Conservation (phyloP, 2,797 vertebrate genomes). For the Acrossocheilus fasciatus region DNA sequence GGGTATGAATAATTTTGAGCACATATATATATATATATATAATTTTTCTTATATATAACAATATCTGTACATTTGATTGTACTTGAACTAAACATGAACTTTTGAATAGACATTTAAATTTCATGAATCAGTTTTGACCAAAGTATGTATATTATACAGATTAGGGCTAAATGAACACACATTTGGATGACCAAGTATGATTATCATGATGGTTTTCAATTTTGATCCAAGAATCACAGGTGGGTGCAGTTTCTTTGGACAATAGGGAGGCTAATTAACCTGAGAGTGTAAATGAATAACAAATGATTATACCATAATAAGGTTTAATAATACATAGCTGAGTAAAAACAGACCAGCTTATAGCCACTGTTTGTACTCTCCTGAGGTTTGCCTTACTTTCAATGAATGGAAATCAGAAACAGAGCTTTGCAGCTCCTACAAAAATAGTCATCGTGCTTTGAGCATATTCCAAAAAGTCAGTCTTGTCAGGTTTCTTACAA, state of each 20-base stretch:
- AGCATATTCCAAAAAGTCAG: conserved; percentile 70
- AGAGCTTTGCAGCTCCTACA: conserved; percentile 71
- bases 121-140: not conserved
- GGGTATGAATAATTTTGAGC: too few relatives aligned
- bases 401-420: conserved; percentile 70
- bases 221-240: not conserved
- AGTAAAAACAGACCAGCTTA: conserved; percentile 29
- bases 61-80: too few relatives aligned
- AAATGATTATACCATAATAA: conserved; percentile 14
- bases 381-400: conserved; percentile 25
- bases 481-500: conserved; percentile 74
- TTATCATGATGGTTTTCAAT: not conserved
- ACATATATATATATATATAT: too few relatives aligned
- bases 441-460: conserved; percentile 78
- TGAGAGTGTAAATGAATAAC: conserved; percentile 10
- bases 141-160: not conserved
- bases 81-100: not conserved
- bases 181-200: not conserved
- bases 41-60: too few relatives aligned
- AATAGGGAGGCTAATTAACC: conserved; percentile 8
- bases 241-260: conserved; percentile 7
- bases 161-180: not conserved
- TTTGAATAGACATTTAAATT: not conserved
- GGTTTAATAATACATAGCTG: not conserved
- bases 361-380: conserved; percentile 26